Evolutionary conservation across 2,797 vertebrate genomes (phyloP).

Genomic region (Dromococcyx pavoninus): DNA sequence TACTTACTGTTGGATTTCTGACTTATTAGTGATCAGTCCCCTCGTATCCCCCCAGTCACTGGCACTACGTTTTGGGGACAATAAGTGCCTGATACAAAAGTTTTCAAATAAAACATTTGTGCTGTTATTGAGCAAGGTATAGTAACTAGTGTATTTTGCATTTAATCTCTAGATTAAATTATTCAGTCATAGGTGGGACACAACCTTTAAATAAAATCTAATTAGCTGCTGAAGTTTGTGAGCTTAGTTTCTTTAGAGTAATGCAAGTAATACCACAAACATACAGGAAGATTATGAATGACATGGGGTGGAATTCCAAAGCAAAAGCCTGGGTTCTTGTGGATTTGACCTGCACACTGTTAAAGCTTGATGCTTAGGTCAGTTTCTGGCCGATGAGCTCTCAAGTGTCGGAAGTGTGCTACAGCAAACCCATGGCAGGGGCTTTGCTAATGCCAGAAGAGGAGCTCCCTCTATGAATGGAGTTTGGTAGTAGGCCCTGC

Average conservation of each 20-base stretch:
- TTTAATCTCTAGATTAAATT: background rate
- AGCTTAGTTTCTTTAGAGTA: background rate
- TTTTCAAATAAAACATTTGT: background rate
- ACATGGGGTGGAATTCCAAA: background rate
- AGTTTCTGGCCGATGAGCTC: conserved; percentile 63
- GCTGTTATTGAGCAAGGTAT: background rate
- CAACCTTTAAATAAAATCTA: background rate
- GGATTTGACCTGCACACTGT: conserved; percentile 66
- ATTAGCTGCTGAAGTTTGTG: background rate
- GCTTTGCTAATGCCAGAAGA: conserved; percentile 87
- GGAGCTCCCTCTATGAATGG: conserved; percentile 83
- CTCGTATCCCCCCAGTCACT: background rate
- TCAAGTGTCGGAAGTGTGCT: conserved; percentile 82
- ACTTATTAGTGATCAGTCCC: background rate
- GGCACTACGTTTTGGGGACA: background rate
- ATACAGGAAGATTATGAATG: background rate
- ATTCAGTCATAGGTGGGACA: background rate
- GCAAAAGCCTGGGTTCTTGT: accelerated
- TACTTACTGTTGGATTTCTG: background rate
- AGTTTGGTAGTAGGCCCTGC: conserved; percentile 87
- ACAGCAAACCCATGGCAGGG: conserved; percentile 77
- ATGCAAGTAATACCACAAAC: no score
- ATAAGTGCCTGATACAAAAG: accelerated
- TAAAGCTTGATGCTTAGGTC: conserved; percentile 78
- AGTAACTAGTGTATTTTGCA: background rate